Base-by-base conservation (phyloP, 2,797 vertebrate species). In the Leptodactylus fallax region DNA sequence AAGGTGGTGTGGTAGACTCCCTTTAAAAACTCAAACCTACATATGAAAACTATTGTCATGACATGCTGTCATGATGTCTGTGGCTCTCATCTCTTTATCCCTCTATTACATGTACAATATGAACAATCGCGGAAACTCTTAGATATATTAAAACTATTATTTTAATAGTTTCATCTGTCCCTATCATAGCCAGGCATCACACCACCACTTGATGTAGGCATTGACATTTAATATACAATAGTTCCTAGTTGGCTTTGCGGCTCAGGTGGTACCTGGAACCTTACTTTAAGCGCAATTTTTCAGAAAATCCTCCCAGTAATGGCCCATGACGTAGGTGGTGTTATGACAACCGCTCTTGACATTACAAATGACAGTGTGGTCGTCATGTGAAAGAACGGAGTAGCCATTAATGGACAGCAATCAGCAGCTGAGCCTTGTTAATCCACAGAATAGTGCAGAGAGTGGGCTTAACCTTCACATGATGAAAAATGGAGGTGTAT, bases 331-430 rank as follows among this genome's bases (percentile, higher is more conserved):
- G 72, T 51, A n/a, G 4, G 72, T 76, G 49, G 21, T 51, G 47
- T 76, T 76, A 76, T 76, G 72, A 76, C 72, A 76, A 76, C 72
- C 12, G 7, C 21, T 51, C 72, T 76, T 76, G 21, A 53, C 5
- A 76, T 51, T 76, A 76, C 11, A 53, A 51, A 53, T 76, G 10
- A 53, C 47, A 23, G 71, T 74, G 47, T 49, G 45, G 1, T 76
- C 12, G 11, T 51, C 72, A 76, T 74, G 19, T 6, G 17, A 49
- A n/a, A 49, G 71, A 51, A 2, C 7, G 0, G 1, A 74, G 49
- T 49, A 76, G 47, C 19, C 72, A 49, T 76, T 76, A 51, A 14
- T 53, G 72, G 11, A 76, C 47, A 76, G n/a, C 21, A 53, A 53
- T 51, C 47, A 23, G 72, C 72, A 53, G 21, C 17, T 74, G 45